Evolutionary conservation across 2,888 invertebrate species (phyloP), one percentile per base, ranked within the genome.

Genomic region (Acanthosepion lycidas): DNA sequence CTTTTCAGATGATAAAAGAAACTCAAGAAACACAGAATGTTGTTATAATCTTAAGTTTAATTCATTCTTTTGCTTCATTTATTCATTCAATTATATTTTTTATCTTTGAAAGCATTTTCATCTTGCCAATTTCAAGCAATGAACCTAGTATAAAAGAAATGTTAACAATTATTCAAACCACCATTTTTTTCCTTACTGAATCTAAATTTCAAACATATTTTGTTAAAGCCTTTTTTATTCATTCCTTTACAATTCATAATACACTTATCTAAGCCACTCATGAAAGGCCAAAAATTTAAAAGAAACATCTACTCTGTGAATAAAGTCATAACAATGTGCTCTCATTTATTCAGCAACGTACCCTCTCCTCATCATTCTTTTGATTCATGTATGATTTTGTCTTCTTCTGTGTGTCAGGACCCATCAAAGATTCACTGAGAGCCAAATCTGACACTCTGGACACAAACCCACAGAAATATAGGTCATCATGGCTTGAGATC

Each of bases 251-350:
- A 78, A 78, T 78, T 78, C 78, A 78, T 78, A 78, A 78, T 78
- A n/a, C n/a, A 33, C n/a, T 78, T n/a, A 9, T n/a, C 15, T 78
- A 33, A 15, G 78, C n/a, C 78, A 78, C 33, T 78, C n/a, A 78
- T 12, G 78, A 78, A 78, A 78, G 78, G n/a, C 28, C 8, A 28
- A 78, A 78, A 78, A n/a, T 9, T 26, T 78, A 15, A n/a, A 33
- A 78, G 15, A 78, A 78, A 78, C 0, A 33, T 15, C 20, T 78
- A 15, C n/a, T 78, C 33, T n/a, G 33, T 78, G 33, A 78, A 78
- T n/a, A 78, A 78, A 78, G 78, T n/a, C n/a, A 78, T 78, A 78
- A 78, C 78, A 78, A 78, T n/a, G 78, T 78, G 42, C 42, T n/a
- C 18, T 12, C 12, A 78, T n/a, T 78, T 78, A 78, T 78, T 78